Base-by-base conservation (phyloP, 2,888 invertebrate species). In the Megaustenia siamemsis region DNA sequence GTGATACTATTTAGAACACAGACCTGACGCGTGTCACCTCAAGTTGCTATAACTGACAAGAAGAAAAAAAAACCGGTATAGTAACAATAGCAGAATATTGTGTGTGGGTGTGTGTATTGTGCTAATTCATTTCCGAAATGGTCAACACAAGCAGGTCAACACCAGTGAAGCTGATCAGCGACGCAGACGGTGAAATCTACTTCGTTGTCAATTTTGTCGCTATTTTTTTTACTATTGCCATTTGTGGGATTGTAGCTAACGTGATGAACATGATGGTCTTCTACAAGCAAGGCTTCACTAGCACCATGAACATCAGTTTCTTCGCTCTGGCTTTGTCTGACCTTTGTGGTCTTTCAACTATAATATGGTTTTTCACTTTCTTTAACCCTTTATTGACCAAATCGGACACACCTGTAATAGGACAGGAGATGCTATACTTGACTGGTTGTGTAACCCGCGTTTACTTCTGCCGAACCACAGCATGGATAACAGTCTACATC, bases 281-380 rank as follows among this genome's bases (percentile, higher is more conserved):
- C 71, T 73, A 15, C 71, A 38, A 38, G 18, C 71, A 73, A 73
- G 71, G 71, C 43, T 73, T 45, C 15, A 15, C 28, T 5, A 45
- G 45, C 4, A 45, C 71, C 12, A 24, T 73, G 2, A 73, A 73
- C 28, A 6, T 73, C 4, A 73, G 45, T 15, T 73, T 45, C 12
- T 45, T 45, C 0, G 71, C 71, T 10, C 45, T 73, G 0, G 43
- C 71, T 28, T 0, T 73, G 8, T 73, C 71, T 28, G 71, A 73
- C 28, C 12, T 73, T 1, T 73, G 43, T 10, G 43, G 21, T 45
- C 45, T 73, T 8, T 43, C 45, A 10, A 45, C 43, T 38, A 45
- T 45, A 1, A 28, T 73, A 28, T 12, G 12, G 28, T 1, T 73
- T 10, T 15, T 10, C 24, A 28, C 45, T 28, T n/a, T 45, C 45